These are phyloP conservation scores for Pitta sordida DNA, from an alignment of 2,113 vertebrate genomes.

Conservation along the genomic window DNA sequence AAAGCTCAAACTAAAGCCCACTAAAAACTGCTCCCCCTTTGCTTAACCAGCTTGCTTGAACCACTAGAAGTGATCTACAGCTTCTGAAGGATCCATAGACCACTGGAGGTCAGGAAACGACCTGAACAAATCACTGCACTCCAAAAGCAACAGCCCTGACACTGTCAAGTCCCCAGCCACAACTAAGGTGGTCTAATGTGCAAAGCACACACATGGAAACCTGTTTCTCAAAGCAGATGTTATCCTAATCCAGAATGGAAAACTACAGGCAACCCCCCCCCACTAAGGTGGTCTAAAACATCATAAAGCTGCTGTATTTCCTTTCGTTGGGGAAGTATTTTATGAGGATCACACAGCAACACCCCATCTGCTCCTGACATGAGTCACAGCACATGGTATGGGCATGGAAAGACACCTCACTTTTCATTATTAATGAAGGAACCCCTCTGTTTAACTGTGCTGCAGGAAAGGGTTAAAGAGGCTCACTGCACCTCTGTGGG, in stretches of 20 bases:
- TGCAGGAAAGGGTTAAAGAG: background rate
- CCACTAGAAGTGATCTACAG: background rate
- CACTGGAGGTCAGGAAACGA: background rate
- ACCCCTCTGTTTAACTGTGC: background rate
- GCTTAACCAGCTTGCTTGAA: background rate
- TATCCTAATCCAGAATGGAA: background rate
- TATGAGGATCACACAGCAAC: background rate
- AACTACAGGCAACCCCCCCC: background rate
- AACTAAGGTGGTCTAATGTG: background rate
- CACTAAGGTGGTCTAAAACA: background rate
- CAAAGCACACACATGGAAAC: background rate
- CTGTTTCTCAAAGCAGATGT: background rate
- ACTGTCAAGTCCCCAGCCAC: background rate
- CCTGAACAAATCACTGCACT: background rate
- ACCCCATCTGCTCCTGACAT: background rate
- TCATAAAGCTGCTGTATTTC: background rate
- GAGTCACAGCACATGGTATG: fast-evolving
- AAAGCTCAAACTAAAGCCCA: background rate
- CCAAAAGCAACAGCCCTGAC: background rate
- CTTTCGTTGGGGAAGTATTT: background rate
- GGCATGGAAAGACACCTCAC: background rate
- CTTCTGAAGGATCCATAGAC: background rate
- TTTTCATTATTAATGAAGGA: background rate
- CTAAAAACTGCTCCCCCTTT: background rate
- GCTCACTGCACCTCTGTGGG: background rate